Evolutionary conservation across 1,140 invertebrate species (phyloP), one percentile per base, ranked within the genome.

Genomic region (Drosophila auraria): DNA sequence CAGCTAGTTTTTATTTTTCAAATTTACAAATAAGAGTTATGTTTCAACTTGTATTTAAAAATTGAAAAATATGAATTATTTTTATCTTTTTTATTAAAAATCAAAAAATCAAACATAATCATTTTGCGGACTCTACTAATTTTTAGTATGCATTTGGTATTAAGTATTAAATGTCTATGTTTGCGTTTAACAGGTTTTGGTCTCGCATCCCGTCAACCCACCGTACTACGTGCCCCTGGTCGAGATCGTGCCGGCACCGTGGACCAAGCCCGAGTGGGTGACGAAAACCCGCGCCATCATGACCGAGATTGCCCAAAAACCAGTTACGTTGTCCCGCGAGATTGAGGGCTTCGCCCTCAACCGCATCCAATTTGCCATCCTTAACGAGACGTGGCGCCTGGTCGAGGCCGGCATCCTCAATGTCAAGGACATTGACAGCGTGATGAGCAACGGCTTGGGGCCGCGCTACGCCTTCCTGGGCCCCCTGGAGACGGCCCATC

Each of bases 381-480:
- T 99, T 25, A 98, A 98, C 91, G 98, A 99, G 94, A 96, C 96
- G 1, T 99, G 97, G 96, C 95, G 97, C 82, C 94, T 99, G 60
- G 97, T 99, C 1, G 94, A 95, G n/a, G 96, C 96, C 66, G 97
- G 96, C 36, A 94, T 99, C 11, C 93, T 99, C 23, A 95, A 95
- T 91, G 98, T 97, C 0, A 95, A 96, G 80, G 98, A 99, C 91
- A 95, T 99, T 27, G 98, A 99, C 80, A 97, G 96, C 81, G 97
- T 99, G 0, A 99, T 99, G 95, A 97, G 96, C 15, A 97, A 99
- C 93, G 99, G 99, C 20, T 94, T 99, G 12, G 98, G 98, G 17
- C 97, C 97, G 95, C 95, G 98, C 64, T 99, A 99, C 92, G 98
- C 98, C 5, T 99, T 99, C 92, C 94, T 99, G 20, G 99, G 99